phyloP scores from a whole-genome alignment of 1,140 invertebrate genomes.

The Cataglyphis hispanica region DNA sequence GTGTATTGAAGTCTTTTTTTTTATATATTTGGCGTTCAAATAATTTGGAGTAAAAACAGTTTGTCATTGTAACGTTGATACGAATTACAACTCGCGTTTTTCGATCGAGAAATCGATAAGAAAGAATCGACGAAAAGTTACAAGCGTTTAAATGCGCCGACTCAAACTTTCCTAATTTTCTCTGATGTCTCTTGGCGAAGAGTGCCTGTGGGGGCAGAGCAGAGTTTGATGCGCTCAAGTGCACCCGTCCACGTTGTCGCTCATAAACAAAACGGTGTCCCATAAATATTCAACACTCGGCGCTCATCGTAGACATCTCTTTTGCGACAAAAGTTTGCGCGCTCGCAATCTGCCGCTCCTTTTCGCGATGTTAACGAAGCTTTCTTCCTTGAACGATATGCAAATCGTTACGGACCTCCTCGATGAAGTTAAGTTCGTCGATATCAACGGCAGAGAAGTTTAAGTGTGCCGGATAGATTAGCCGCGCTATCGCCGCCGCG shows the following conservation, averaged over 20 bases:
- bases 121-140: constrained; percentile 9
- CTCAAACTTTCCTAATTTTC: constrained; percentile 53
- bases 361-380: constrained; percentile 27
- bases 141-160: constrained; percentile 19
- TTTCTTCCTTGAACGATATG: constrained; percentile 29
- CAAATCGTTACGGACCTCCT: constrained; percentile 57
- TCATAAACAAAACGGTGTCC: constrained; percentile 39
- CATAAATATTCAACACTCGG: constrained; percentile 68
- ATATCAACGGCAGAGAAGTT: constrained; percentile 20
- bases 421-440: constrained; percentile 10
- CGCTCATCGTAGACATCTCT: constrained; percentile 17
- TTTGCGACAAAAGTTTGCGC: constrained; percentile 40
- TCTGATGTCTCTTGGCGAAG: constrained; percentile 28
- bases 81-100: not conserved
- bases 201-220: not conserved
- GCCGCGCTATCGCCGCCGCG: not conserved
- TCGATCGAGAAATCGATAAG: not conserved
- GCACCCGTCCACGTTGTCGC: not conserved
- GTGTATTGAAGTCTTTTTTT: too few species aligned
- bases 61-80: not conserved
- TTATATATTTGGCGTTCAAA: not conserved
- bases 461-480: constrained; percentile 7
- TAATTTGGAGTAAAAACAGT: not conserved
- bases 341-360: constrained; percentile 57
- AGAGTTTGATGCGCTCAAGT: constrained; percentile 29